phyloP scores from a whole-genome alignment of 2,113 vertebrate genomes.

The Embiotoca jacksoni region DNA sequence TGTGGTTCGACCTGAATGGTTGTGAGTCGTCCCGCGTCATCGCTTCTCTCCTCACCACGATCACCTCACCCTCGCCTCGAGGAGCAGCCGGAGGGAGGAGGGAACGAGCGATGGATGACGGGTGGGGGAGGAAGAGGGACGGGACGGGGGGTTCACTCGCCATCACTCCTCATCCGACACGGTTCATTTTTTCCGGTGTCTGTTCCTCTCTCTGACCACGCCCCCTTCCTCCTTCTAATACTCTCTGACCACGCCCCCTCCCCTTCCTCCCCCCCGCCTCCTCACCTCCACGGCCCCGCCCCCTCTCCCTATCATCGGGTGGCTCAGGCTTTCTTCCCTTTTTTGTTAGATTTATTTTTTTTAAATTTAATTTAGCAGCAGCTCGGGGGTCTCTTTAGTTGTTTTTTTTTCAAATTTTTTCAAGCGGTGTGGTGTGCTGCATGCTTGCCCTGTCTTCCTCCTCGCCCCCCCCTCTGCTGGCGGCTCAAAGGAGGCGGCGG shows the following conservation, averaged over 20 bases:
- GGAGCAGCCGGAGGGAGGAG: conserved; percentile 10
- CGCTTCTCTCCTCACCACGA: not conserved
- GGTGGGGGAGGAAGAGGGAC: too few relatives aligned
- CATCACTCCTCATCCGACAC: conserved; percentile 18
- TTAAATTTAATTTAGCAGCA: conserved; percentile 14
- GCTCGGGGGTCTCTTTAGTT: conserved; percentile 45
- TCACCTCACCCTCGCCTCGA: conserved; percentile 11
- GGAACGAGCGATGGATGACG: not conserved
- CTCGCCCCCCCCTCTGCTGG: conserved; percentile 61
- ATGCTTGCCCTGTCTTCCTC: conserved; percentile 85
- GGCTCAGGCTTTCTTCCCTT: conserved; percentile 13
- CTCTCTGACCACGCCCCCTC: too few relatives aligned
- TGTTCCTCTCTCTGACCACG: conserved; percentile 77
- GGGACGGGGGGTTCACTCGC: not conserved
- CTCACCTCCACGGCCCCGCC: conserved; percentile 17
- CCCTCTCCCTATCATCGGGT: conserved; percentile 30
- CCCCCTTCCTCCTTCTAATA: not conserved
- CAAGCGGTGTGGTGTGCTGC: conserved; percentile 72
- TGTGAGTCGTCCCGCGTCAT: conserved; percentile 9
- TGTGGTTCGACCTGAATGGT: not conserved
- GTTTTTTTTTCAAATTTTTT: too few relatives aligned
- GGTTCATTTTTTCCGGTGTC: conserved; percentile 54
- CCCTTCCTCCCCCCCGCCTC: not conserved
- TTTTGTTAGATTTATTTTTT: not conserved
- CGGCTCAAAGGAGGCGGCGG: conserved; percentile 27